Percentiles rank a stretch among this genome's conserved stretches.
Evolutionary conservation across 2,888 invertebrate species (phyloP).

Genomic region (Parnassius orleans): DNA sequence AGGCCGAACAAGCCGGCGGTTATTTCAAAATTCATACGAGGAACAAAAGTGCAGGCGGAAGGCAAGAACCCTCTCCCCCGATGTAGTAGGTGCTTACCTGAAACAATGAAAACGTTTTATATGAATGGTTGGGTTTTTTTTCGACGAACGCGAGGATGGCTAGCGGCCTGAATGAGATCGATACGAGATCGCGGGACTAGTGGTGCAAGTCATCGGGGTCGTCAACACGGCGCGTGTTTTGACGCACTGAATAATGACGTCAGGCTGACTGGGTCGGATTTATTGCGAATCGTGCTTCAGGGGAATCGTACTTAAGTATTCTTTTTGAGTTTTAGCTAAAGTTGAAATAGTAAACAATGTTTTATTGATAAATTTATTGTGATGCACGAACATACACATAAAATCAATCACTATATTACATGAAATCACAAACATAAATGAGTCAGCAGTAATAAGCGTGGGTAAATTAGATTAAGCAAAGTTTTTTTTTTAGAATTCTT

Average conservation of each 20-base stretch:
- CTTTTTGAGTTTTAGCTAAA: neutral
- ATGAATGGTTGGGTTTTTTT: slow-evolving; percentile 30
- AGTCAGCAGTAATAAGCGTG: too few relatives aligned
- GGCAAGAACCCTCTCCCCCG: slow-evolving; percentile 29
- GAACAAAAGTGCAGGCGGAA: slow-evolving; percentile 26
- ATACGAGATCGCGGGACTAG: slow-evolving; percentile 55
- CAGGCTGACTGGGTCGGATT: slow-evolving; percentile 39
- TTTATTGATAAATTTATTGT: neutral
- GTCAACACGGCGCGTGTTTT: slow-evolving; percentile 62
- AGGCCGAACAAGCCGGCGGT: slow-evolving; percentile 20
- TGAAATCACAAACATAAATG: too few relatives aligned
- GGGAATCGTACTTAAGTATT: slow-evolving; percentile 20
- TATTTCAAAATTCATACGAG: slow-evolving; percentile 28
- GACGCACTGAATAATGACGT: slow-evolving; percentile 60
- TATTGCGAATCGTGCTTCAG: slow-evolving; percentile 37
- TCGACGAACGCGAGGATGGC: slow-evolving; percentile 28
- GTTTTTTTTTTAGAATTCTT: too few relatives aligned
- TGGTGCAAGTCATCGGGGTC: slow-evolving; percentile 72
- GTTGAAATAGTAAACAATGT: slow-evolving; percentile 2
- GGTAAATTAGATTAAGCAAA: too few relatives aligned
- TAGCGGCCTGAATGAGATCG: slow-evolving; percentile 46
- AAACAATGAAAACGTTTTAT: slow-evolving; percentile 48
- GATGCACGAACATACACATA: too few relatives aligned
- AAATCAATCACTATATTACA: too few relatives aligned
- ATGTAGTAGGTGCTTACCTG: slow-evolving; percentile 46